phyloP scores from a whole-genome alignment of 2,113 vertebrate species.

The Sinocyclocheilus anshuiensis region DNA sequence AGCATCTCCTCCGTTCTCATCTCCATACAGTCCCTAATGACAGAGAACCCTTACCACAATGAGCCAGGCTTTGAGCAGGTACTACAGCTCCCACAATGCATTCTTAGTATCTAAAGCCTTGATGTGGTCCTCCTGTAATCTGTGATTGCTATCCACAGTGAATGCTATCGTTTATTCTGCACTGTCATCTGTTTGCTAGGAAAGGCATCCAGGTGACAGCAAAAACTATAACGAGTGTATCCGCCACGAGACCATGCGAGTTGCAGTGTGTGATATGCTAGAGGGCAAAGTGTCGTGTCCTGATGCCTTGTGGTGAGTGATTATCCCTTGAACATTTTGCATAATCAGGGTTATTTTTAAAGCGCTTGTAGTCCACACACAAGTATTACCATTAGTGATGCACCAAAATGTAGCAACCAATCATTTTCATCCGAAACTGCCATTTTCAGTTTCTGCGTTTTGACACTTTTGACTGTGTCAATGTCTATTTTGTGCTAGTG shows the following conservation, averaged over 20 bases:
- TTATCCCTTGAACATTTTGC: background rate
- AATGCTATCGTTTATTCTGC: background rate
- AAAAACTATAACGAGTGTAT: constrained; percentile 99
- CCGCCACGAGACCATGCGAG: constrained; percentile 94
- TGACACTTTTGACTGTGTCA: too few species aligned
- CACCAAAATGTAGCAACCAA: too few species aligned
- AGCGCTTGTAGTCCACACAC: background rate
- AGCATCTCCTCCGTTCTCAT: constrained; percentile 98
- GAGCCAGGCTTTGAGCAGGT: constrained; percentile 99
- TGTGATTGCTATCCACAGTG: too few species aligned
- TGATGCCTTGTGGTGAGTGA: constrained; percentile 87
- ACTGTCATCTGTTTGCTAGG: constrained; percentile 74
- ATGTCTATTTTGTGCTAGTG: too few species aligned
- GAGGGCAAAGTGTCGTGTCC: constrained; percentile 94
- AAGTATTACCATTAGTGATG: background rate
- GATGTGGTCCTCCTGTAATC: background rate
- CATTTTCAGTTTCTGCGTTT: too few species aligned
- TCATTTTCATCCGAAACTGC: too few species aligned
- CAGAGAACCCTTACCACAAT: constrained; percentile 98
- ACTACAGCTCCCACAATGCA: constrained; percentile 27
- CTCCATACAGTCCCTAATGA: constrained; percentile 99
- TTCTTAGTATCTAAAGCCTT: background rate
- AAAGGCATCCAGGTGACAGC: constrained; percentile 96
- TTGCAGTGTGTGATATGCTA: constrained; percentile 98
- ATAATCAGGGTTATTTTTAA: background rate